Conservation (phyloP, 2,888 invertebrate species). For the Melanophora roralis region DNA sequence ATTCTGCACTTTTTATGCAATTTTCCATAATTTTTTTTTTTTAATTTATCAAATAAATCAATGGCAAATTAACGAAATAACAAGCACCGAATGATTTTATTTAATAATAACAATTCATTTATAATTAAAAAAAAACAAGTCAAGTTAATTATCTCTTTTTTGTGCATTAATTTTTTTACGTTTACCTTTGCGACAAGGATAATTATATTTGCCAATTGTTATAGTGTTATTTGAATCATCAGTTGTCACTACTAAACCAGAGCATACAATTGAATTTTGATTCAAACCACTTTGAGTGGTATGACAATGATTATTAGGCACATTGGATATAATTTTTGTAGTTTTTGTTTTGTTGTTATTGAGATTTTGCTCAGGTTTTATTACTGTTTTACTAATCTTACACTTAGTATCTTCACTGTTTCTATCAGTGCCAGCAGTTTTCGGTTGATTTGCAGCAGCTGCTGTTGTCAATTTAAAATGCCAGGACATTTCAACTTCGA, state of each 20-base stretch:
- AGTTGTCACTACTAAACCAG: background rate
- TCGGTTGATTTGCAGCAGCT: background rate
- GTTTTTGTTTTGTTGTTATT: background rate
- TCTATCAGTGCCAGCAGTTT: background rate
- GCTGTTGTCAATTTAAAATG: conserved; percentile 55
- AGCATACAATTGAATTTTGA: background rate
- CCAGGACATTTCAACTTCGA: conserved; percentile 64
- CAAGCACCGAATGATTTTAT: no score
- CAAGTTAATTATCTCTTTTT: no score
- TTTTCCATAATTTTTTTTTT: no score
- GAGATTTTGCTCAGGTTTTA: background rate
- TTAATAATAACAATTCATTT: no score
- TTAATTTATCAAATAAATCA: no score
- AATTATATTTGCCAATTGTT: conserved; percentile 36
- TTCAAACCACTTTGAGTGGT: background rate
- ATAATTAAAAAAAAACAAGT: background rate
- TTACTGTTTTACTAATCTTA: background rate
- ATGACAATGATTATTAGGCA: background rate
- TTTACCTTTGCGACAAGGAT: conserved; percentile 32
- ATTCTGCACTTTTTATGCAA: no score
- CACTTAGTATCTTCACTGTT: background rate
- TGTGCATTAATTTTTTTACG: no score
- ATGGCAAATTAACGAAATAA: no score
- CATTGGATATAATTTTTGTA: background rate
- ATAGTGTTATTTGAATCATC: conserved; percentile 27